Evolutionary conservation across 1,140 invertebrate species (phyloP).

Genomic region (Whitmania pigra): DNA sequence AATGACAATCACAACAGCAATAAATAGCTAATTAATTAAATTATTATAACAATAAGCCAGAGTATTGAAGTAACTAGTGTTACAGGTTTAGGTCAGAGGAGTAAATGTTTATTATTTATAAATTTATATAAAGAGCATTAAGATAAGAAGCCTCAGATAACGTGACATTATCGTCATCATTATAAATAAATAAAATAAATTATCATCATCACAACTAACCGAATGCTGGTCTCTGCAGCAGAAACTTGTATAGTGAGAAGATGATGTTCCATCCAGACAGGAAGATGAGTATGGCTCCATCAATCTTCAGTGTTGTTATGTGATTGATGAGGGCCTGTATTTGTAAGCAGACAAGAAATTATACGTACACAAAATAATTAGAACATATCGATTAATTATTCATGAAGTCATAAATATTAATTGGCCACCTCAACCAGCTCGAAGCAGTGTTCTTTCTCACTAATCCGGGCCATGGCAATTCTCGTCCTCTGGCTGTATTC

Average conservation of each 20-base stretch:
- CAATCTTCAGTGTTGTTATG: conserved; percentile 57
- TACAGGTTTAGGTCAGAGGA: too few species aligned
- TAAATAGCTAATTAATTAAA: too few species aligned
- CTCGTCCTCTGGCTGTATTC: conserved; percentile 50
- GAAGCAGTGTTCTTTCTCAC: conserved; percentile 79
- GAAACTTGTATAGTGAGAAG: conserved; percentile 72
- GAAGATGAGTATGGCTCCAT: conserved; percentile 50
- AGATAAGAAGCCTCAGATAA: too few species aligned
- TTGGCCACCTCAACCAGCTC: conserved; percentile 64
- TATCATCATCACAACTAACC: conserved; percentile 42
- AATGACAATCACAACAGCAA: too few species aligned
- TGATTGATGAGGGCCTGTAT: conserved; percentile 56
- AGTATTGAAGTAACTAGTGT: too few species aligned
- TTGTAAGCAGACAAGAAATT: neutral
- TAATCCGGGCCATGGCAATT: conserved; percentile 59
- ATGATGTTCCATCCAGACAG: conserved; percentile 54
- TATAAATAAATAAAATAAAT: too few species aligned
- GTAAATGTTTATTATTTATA: too few species aligned
- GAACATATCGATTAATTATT: neutral
- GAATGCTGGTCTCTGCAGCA: conserved; percentile 63
- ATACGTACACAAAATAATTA: too few species aligned
- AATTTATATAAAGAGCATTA: too few species aligned
- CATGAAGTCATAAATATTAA: neutral
- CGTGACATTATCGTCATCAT: neutral
- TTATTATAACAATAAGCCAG: too few species aligned